phyloP scores from a whole-genome alignment of 1,140 invertebrate species.

The Anoplophora glabripennis region DNA sequence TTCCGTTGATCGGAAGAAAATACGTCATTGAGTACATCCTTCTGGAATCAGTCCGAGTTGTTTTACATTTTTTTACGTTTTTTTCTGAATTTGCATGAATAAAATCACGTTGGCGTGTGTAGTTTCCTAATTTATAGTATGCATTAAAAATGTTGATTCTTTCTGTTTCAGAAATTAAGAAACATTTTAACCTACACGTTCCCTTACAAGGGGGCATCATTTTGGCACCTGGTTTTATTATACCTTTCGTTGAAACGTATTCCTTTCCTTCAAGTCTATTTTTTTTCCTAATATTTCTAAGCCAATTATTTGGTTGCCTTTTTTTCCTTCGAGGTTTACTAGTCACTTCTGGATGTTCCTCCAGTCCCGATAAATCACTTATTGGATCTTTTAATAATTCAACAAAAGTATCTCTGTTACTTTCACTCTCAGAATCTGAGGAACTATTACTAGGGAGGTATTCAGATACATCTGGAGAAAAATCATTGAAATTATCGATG shows the following conservation, averaged over 20 bases:
- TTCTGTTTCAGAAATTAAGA: conserved; percentile 1
- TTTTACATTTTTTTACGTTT: conserved; percentile 5
- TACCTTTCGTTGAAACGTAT: conserved; percentile 11
- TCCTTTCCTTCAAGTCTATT: conserved; percentile 4
- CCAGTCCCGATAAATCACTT: conserved; percentile 2
- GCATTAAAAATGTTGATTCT: too few relatives aligned
- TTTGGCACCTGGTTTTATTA: conserved; percentile 2
- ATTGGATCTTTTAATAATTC: neutral
- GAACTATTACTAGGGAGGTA: conserved; percentile 10
- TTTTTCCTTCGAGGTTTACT: conserved; percentile 7
- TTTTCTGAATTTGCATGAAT: conserved; percentile 7
- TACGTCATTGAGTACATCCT: conserved; percentile 12
- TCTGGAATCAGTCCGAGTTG: conserved; percentile 3
- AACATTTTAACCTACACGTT: conserved; percentile 3
- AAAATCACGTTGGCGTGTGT: conserved; percentile 8
- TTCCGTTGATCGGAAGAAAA: conserved; percentile 9
- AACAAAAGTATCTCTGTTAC: neutral
- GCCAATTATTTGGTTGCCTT: neutral
- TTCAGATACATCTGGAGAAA: conserved; percentile 15
- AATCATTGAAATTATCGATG: conserved; percentile 5
- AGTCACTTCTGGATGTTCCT: conserved; percentile 10
- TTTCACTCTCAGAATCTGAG: neutral
- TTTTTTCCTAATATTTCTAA: conserved; percentile 14
- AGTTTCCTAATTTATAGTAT: conserved; percentile 8
- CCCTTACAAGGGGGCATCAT: conserved; percentile 3